Base-by-base conservation (phyloP, 2,113 vertebrate species). In the Apus apus region DNA sequence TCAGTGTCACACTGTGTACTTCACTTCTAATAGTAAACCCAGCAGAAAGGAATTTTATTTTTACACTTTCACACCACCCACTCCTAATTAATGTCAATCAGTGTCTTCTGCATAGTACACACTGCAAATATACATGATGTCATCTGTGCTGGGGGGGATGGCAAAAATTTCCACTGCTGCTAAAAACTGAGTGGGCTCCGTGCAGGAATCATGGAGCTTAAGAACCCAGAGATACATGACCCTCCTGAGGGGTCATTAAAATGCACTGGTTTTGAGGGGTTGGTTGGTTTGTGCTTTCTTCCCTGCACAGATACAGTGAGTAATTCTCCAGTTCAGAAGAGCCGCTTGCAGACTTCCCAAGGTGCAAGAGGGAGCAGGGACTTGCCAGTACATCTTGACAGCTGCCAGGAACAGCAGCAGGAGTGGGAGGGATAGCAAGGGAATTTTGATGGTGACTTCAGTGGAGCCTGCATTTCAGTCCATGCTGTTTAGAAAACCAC, bases 41-140 rank as follows among this genome's bases (percentile, higher is more conserved):
- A 60, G 71, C 95, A 45, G 36, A 95, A 95, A 97, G 71, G 85
- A 64, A 91, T 87, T 94, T 95, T 87, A 93, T 97, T 96, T 96
- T 97, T 91, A 86, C 73, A 76, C 80, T 93, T 93, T 91, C 90
- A 51, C 92, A 82, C 96, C 95, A 85, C 97, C 91, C 93, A 96
- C 97, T 97, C 68, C 86, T 97, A 96, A 98, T 97, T 97, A 96
- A 92, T 83, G 96, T 95, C 97, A 97, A 74, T 96, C 96, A 68
- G 94, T 54, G 64, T 86, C 91, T 97, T 93, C 94, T 91, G 82
- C 93, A 75, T 70, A 76, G 85, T 94, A 92, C 58, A 88, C 78
- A 87, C 51, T 68, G 80, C 76, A 97, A 94, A 96, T 45, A 72
- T 67, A 90, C 79, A 18, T 18, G 82, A 79, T 79, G 94, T 94